These are phyloP conservation scores for Dreissena polymorpha DNA, from an alignment of 1,140 invertebrate genomes.

Conservation along the genomic window DNA sequence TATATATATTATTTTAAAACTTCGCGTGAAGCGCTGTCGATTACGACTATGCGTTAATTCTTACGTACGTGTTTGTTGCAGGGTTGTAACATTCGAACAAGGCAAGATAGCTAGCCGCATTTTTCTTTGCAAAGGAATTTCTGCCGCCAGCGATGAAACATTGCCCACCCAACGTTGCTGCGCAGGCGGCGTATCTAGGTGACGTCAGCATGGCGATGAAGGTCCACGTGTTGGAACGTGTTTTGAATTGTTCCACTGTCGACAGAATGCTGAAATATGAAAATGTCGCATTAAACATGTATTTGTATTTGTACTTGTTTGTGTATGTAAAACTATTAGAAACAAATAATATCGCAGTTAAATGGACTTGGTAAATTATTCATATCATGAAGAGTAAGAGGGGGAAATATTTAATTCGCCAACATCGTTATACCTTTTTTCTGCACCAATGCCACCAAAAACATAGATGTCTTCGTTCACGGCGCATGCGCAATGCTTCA, in stretches of 20 bases:
- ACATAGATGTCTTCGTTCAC: conserved; percentile 11
- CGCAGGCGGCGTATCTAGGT: conserved; percentile 14
- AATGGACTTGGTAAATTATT: too few species aligned
- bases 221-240: neutral
- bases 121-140: neutral
- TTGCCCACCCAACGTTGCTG: conserved; percentile 2
- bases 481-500: conserved; percentile 35
- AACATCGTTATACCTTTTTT: conserved; percentile 22
- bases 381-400: too few species aligned
- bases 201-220: neutral
- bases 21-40: too few species aligned
- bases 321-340: too few species aligned
- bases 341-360: too few species aligned
- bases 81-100: conserved; percentile 29
- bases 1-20: too few species aligned
- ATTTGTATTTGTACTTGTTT: neutral
- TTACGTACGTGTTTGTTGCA: conserved; percentile 11
- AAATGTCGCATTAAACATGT: neutral
- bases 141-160: conserved; percentile 28
- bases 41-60: neutral
- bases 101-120: neutral
- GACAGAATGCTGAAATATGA: conserved; percentile 13
- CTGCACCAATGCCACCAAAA: conserved; percentile 14
- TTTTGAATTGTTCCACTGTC: conserved; percentile 12
- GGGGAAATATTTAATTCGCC: too few species aligned